phyloP scores from a whole-genome alignment of 2,888 invertebrate genomes.

The Hedychridium roseum region DNA sequence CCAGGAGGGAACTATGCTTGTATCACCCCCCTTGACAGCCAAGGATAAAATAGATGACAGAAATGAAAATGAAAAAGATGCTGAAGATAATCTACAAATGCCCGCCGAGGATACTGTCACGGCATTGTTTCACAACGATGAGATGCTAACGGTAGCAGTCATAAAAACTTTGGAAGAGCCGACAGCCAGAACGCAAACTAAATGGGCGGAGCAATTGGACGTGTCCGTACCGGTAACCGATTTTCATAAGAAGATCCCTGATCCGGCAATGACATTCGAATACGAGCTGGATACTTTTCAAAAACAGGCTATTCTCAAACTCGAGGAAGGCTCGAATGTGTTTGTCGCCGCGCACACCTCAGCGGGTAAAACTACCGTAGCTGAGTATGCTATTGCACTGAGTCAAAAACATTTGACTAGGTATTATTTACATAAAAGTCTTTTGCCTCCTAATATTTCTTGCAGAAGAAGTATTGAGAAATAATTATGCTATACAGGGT shows the following conservation, averaged over 20 bases:
- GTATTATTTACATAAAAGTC: too few species aligned
- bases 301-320: conserved; percentile 92
- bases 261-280: conserved; percentile 84
- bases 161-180: conserved; percentile 72
- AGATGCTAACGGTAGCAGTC: conserved; percentile 67
- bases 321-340: conserved; percentile 94
- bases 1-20: conserved; percentile 69
- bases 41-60: conserved; percentile 38
- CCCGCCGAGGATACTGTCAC: conserved; percentile 55
- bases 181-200: conserved; percentile 66
- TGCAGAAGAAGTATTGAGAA: too few species aligned
- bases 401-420: conserved; percentile 91
- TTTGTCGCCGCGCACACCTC: conserved; percentile 99
- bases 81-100: conserved; percentile 21
- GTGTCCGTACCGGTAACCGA: conserved; percentile 81
- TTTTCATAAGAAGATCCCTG: conserved; percentile 81
- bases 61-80: conserved; percentile 12
- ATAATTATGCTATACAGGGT: too few species aligned
- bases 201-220: conserved; percentile 91
- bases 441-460: too few species aligned
- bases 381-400: conserved; percentile 98
- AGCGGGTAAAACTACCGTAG: conserved; percentile 98
- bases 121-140: too few species aligned
- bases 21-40: conserved; percentile 40
- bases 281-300: conserved; percentile 98